phyloP scores from a whole-genome alignment of 2,797 vertebrate genomes.

The Cirrhinus molitorella region DNA sequence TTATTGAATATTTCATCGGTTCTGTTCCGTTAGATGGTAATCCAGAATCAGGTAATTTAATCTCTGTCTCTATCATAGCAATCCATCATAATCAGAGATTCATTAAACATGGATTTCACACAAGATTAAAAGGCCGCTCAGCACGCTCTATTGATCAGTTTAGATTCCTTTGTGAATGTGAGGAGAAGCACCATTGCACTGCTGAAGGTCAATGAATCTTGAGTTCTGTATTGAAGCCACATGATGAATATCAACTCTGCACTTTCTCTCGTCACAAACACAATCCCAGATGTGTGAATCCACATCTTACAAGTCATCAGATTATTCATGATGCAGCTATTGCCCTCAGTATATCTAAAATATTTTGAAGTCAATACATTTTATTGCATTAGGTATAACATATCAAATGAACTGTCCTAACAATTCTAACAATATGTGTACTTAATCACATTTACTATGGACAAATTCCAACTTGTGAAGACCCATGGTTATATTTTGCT shows the following conservation, averaged over 20 bases:
- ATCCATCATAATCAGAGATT: conserved; percentile 36
- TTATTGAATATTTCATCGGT: conserved; percentile 30
- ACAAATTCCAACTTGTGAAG: background rate
- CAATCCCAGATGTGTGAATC: background rate
- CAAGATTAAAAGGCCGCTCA: conserved; percentile 47
- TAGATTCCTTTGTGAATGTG: conserved; percentile 23
- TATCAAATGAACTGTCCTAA: background rate
- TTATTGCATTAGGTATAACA: background rate
- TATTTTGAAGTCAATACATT: background rate
- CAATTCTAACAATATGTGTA: background rate
- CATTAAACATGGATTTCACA: conserved; percentile 42
- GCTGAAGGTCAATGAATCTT: conserved; percentile 8
- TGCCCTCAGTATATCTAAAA: background rate
- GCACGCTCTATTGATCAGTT: conserved; percentile 15
- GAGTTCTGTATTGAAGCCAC: background rate
- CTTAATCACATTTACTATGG: background rate
- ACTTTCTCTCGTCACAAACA: background rate
- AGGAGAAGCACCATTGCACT: background rate
- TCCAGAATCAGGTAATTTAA: conserved; percentile 32
- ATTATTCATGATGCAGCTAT: background rate
- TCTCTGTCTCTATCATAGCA: conserved; percentile 22
- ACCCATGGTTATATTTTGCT: background rate
- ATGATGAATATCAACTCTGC: background rate
- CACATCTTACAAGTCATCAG: background rate
- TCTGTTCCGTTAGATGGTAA: conserved; percentile 23